Evolutionary conservation across 37 sponge, comb jelly and placozoan genomes (phyloP).

Genomic region (Ephydatia muelleri): DNA sequence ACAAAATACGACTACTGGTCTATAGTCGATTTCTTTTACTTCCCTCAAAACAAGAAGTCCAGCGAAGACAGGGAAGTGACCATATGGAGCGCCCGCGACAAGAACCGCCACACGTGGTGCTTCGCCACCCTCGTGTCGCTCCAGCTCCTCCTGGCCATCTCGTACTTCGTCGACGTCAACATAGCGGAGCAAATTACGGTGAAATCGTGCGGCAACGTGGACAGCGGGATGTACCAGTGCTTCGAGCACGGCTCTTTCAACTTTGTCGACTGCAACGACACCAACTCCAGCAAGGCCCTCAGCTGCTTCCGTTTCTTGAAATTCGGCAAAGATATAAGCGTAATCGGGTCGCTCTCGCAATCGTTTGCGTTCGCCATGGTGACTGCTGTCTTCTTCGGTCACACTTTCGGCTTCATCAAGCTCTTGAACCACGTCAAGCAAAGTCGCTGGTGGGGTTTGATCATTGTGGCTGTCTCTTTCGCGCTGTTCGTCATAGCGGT

Average conservation of each 20-base stretch:
- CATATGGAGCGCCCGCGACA: not conserved
- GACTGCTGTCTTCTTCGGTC: slow-evolving; percentile 17
- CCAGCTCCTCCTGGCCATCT: slow-evolving; percentile 7
- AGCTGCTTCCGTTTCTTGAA: slow-evolving; percentile 61
- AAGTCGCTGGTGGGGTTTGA: slow-evolving; percentile 36
- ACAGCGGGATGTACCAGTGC: slow-evolving; percentile 25
- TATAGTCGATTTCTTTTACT: slow-evolving; percentile 23
- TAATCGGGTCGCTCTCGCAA: slow-evolving; percentile 28
- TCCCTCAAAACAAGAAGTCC: not conserved
- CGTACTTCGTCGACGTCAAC: slow-evolving; percentile 38
- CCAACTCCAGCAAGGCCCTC: not conserved
- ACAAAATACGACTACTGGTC: slow-evolving; percentile 21
- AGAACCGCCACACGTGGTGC: slow-evolving; percentile 23
- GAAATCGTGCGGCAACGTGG: not conserved
- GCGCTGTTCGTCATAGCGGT: not conserved
- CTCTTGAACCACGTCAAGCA: slow-evolving; percentile 38
- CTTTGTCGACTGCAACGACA: slow-evolving; percentile 37
- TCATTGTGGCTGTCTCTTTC: not conserved
- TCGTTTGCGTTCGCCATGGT: slow-evolving; percentile 60
- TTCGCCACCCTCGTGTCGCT: slow-evolving; percentile 16
- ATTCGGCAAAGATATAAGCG: slow-evolving; percentile 49
- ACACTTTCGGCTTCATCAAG: slow-evolving; percentile 32
- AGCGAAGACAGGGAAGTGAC: not conserved
- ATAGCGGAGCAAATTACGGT: slow-evolving; percentile 30
- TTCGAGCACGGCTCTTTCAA: slow-evolving; percentile 20